Percentiles rank a stretch among this genome's conserved stretches.
Evolutionary conservation across 2,888 invertebrate genomes (phyloP).

Genomic region (Cryptocephalus primarius): DNA sequence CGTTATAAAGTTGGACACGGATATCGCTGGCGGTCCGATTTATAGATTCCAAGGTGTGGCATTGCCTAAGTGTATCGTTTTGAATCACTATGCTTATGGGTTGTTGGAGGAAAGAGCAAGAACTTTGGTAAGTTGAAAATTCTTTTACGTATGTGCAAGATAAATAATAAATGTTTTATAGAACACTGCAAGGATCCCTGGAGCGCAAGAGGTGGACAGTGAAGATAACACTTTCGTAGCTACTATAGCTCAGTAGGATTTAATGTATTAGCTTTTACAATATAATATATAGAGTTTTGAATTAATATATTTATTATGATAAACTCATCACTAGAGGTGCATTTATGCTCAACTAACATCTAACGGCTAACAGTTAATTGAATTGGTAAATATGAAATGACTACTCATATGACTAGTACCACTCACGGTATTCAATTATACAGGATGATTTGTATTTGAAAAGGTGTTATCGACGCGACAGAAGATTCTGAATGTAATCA

Average conservation of each 20-base stretch:
- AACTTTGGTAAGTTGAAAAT: constrained; percentile 48
- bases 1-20: constrained; percentile 59
- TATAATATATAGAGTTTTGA: too few species aligned
- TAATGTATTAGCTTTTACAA: too few species aligned
- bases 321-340: too few species aligned
- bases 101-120: constrained; percentile 65
- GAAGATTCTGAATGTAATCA: too few species aligned
- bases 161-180: constrained; percentile 30
- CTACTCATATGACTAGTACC: too few species aligned
- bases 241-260: constrained; percentile 8
- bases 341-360: too few species aligned
- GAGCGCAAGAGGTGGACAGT: constrained; percentile 27
- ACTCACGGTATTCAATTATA: too few species aligned
- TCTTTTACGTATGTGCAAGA: background rate
- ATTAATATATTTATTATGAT: too few species aligned
- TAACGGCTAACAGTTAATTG: too few species aligned
- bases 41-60: constrained; percentile 88
- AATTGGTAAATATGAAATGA: too few species aligned
- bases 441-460: too few species aligned
- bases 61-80: constrained; percentile 58
- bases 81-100: constrained; percentile 72
- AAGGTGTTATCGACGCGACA: too few species aligned
- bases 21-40: constrained; percentile 44
- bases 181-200: constrained; percentile 53
- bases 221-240: constrained; percentile 33